Percentiles rank a stretch among this genome's conserved stretches.
These are phyloP conservation scores for Cepaea hortensis DNA, from an alignment of 2,888 invertebrate species.

Conservation along the genomic window DNA sequence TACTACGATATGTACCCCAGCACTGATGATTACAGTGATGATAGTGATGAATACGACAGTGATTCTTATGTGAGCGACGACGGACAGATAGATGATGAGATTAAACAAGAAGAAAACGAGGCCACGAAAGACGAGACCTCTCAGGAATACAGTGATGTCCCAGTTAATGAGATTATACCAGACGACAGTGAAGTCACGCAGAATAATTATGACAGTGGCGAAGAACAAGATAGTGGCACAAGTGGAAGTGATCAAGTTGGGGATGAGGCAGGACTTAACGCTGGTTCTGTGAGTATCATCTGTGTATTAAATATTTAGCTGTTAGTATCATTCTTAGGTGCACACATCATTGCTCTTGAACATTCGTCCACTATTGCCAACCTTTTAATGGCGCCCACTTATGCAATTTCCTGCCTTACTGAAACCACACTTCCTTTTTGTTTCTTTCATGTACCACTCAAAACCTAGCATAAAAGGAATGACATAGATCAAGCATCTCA, in stretches of 20 bases:
- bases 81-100: not conserved
- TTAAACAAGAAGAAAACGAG: not conserved
- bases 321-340: too few species aligned
- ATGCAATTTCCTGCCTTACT: too few species aligned
- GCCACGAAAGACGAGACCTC: not conserved
- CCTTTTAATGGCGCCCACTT: too few species aligned
- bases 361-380: too few species aligned
- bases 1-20: not conserved
- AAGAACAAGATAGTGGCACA: not conserved
- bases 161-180: not conserved
- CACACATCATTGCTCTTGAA: too few species aligned
- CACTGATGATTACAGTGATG: not conserved
- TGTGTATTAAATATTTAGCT: not conserved
- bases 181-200: too few species aligned
- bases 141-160: not conserved
- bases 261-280: not conserved
- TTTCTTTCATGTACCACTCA: too few species aligned
- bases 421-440: too few species aligned
- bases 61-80: not conserved
- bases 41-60: constrained; percentile 15
- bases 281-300: not conserved
- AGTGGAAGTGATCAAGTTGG: not conserved
- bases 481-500: too few species aligned
- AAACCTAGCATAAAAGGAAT: too few species aligned
- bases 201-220: too few species aligned